Evolutionary conservation across 92 coral and sea anemone species (phyloP).

Genomic region (Paragorgia papillata): DNA sequence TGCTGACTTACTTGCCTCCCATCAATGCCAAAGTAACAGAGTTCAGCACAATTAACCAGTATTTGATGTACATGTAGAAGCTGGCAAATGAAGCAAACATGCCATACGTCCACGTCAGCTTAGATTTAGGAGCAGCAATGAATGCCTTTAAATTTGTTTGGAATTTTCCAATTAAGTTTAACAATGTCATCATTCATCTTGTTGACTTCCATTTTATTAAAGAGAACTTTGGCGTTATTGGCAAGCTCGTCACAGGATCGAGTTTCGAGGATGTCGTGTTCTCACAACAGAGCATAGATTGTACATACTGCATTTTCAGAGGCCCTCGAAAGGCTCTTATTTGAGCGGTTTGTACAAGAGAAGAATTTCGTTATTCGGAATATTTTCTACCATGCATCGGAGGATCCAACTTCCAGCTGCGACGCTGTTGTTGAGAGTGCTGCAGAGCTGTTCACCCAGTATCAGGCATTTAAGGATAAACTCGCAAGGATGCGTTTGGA

Average conservation of each 20-base stretch:
- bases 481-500: neutral
- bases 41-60: constrained; percentile 9
- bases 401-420: constrained; percentile 7
- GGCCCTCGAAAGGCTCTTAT: constrained; percentile 24
- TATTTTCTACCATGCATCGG: neutral
- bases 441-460: neutral
- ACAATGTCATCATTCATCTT: constrained; percentile 17
- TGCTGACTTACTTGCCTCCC: constrained; percentile 9
- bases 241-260: neutral
- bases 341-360: constrained; percentile 16
- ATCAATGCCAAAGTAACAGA: constrained; percentile 29
- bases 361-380: no score
- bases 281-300: neutral
- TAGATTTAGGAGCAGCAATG: constrained; percentile 19
- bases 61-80: constrained; percentile 16
- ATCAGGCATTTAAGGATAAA: neutral
- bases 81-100: constrained; percentile 14
- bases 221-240: constrained; percentile 16
- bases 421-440: neutral
- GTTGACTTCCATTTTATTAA: constrained; percentile 31
- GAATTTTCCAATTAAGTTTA: constrained; percentile 18
- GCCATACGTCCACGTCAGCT: constrained; percentile 21
- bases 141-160: constrained; percentile 18
- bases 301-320: constrained; percentile 1
- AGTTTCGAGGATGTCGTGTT: constrained; percentile 16